These are phyloP conservation scores for Oostethus manadensis DNA, from an alignment of 2,113 vertebrate genomes.

Conservation along the genomic window DNA sequence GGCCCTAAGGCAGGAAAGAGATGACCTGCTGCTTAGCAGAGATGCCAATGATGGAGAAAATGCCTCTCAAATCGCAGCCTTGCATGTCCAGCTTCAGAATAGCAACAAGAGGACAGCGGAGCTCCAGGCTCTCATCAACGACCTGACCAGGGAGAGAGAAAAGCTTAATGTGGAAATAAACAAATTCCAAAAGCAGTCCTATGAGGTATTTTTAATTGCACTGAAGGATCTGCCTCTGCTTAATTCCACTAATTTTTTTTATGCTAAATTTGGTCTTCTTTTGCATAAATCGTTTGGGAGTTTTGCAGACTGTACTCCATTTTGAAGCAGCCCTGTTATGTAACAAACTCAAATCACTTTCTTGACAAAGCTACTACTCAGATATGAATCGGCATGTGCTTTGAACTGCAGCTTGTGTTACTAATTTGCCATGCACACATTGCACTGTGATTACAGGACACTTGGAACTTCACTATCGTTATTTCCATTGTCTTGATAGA, in stretches of 20 bases:
- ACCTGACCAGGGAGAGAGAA: slow-evolving; percentile 96
- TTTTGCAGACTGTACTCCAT: not conserved
- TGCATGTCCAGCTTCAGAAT: slow-evolving; percentile 86
- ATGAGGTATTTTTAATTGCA: slow-evolving; percentile 83
- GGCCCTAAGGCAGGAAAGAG: slow-evolving; percentile 78
- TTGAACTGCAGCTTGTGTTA: slow-evolving; percentile 2
- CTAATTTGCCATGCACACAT: not conserved
- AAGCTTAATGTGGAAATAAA: slow-evolving; percentile 96
- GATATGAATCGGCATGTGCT: slow-evolving; percentile 20
- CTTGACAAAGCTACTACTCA: slow-evolving; percentile 8
- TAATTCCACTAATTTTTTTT: slow-evolving; percentile 17
- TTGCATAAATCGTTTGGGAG: slow-evolving; percentile 38
- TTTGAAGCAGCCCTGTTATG: not conserved
- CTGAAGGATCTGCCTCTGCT: slow-evolving; percentile 35
- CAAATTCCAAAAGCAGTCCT: slow-evolving; percentile 95
- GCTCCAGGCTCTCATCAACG: slow-evolving; percentile 88
- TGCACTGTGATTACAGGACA: not conserved
- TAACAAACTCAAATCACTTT: not conserved
- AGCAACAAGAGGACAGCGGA: slow-evolving; percentile 86
- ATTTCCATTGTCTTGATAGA: not conserved
- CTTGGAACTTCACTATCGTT: not conserved
- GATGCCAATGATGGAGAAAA: slow-evolving; percentile 74
- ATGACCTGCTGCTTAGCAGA: slow-evolving; percentile 78
- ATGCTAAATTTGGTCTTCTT: slow-evolving; percentile 7
- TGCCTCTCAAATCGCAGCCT: slow-evolving; percentile 77